These are phyloP conservation scores for Drosophila anceps DNA, from an alignment of 2,888 invertebrate genomes.

Conservation along the genomic window DNA sequence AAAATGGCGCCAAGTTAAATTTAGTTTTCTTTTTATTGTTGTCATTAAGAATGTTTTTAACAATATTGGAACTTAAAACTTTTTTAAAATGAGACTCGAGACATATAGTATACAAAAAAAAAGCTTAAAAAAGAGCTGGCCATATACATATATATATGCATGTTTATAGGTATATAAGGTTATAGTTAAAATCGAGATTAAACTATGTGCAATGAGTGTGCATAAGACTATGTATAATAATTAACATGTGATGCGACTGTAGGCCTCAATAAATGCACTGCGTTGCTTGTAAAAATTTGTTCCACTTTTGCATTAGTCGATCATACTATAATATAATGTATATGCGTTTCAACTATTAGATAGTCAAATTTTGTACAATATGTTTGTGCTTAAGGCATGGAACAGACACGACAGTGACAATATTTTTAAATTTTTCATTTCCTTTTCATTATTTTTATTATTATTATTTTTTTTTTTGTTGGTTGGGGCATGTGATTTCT, in stretches of 20 bases:
- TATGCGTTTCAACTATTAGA: slow-evolving; percentile 52
- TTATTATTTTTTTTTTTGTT: slow-evolving; percentile 35
- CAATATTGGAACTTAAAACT: slow-evolving; percentile 35
- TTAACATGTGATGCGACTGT: slow-evolving; percentile 65
- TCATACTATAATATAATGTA: slow-evolving; percentile 29
- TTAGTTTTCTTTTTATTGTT: slow-evolving; percentile 50
- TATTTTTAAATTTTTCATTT: slow-evolving; percentile 8
- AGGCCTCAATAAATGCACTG: slow-evolving; percentile 70
- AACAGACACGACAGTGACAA: slow-evolving; percentile 68
- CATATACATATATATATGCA: slow-evolving; percentile 19
- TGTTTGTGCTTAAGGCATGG: slow-evolving; percentile 64
- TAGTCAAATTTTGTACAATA: slow-evolving; percentile 67
- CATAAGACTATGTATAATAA: slow-evolving; percentile 58
- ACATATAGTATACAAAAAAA: slow-evolving; percentile 36
- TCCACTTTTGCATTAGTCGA: slow-evolving; percentile 45
- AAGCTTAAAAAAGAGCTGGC: slow-evolving; percentile 33
- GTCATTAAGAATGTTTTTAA: slow-evolving; percentile 34
- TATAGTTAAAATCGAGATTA: slow-evolving; percentile 44
- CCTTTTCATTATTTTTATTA: neutral
- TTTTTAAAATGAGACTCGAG: slow-evolving; percentile 65
- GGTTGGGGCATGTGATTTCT: slow-evolving; percentile 47
- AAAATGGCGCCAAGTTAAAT: slow-evolving; percentile 30
- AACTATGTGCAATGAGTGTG: slow-evolving; percentile 67
- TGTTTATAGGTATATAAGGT: slow-evolving; percentile 9
- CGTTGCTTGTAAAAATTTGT: slow-evolving; percentile 41